Base-by-base conservation (phyloP, 2,113 vertebrate genomes). In the Lota lota region DNA sequence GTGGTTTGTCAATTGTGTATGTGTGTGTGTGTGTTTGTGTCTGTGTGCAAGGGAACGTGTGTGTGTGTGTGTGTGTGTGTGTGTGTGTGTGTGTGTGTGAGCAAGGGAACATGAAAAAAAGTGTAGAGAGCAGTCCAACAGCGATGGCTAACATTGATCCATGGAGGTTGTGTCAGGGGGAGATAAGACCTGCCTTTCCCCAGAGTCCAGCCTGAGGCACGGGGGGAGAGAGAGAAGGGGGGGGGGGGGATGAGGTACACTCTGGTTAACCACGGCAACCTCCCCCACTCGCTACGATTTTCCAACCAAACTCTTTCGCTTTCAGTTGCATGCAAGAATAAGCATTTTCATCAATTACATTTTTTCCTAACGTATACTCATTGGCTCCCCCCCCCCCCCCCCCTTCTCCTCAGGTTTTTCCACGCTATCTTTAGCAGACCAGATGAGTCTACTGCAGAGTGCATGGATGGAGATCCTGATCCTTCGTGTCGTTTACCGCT, bases 401-500 rank as follows among this genome's bases (percentile, higher is more conserved):
- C 14, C 82, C 17, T 66, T 1, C 78, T 66, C 62, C 7, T 12
- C 88, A 99, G 97, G 97, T 68, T 99, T 99, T 90, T 99, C 97
- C 78, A 99, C 97, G 15, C 93, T 99, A 87, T 99, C 97, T 69
- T 91, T 99, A 87, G 97, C 97, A 61, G 97, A 99, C 90, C 97
- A 99, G 93, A 99, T 99, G 97, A 99, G 97, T 89, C 95, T 99
- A 85, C 92, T 99, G 85, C 97, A 99, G 87, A 99, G 97, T 20
- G 97, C 97, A 56, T 99, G 97, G 97, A 99, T 99, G 97, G 97
- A 99, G 84, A 99, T 99, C 85, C 89, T 99, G 92, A 98, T 99
- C 88, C 92, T 99, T 0, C 95, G 97, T 6, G 97, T 99, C 57
- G 97, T 99, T 65, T 98, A 98, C 92, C 94, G 97, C 76, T 99